Conservation (phyloP, 2,888 invertebrate species). For the Chrysotoxum bicinctum region DNA sequence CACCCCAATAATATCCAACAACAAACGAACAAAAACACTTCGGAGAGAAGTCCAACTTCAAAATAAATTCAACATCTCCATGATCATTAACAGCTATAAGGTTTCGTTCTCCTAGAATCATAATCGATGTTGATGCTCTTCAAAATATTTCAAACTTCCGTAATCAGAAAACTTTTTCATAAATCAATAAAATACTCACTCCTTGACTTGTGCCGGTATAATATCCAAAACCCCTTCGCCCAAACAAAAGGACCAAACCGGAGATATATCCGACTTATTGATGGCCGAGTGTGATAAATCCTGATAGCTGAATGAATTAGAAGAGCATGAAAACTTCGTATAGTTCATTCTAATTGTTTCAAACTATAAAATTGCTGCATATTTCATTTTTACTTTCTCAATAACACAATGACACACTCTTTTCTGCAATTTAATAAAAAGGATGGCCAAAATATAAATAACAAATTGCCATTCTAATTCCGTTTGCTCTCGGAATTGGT, state of each 20-base stretch:
- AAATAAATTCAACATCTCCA: slow-evolving; percentile 91
- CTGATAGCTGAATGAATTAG: slow-evolving; percentile 87
- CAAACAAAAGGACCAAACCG: slow-evolving; percentile 84
- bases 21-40: slow-evolving; percentile 88
- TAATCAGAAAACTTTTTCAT: slow-evolving; percentile 1
- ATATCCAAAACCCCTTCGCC: slow-evolving; percentile 85
- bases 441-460: slow-evolving; percentile 60
- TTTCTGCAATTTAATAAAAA: slow-evolving; percentile 15
- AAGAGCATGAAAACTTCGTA: slow-evolving; percentile 21
- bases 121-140: slow-evolving; percentile 87
- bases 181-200: slow-evolving; percentile 75
- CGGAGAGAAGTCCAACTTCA: slow-evolving; percentile 92
- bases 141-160: slow-evolving; percentile 65
- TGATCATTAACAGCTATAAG: slow-evolving; percentile 90
- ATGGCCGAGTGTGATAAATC: slow-evolving; percentile 88
- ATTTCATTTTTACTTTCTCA: slow-evolving; percentile 56
- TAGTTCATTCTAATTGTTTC: slow-evolving; percentile 32
- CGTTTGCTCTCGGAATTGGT: slow-evolving; percentile 39
- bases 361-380: slow-evolving; percentile 28
- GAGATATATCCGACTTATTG: slow-evolving; percentile 82
- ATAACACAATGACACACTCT: slow-evolving; percentile 54
- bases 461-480: slow-evolving; percentile 58
- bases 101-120: slow-evolving; percentile 92
- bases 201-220: slow-evolving; percentile 79
- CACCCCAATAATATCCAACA: slow-evolving; percentile 87